A percentile compares a stretch with the other conserved stretches of the same genome.
These are phyloP conservation scores for Megalonaias nervosa DNA, from an alignment of 1,140 invertebrate genomes.

Conservation along the genomic window DNA sequence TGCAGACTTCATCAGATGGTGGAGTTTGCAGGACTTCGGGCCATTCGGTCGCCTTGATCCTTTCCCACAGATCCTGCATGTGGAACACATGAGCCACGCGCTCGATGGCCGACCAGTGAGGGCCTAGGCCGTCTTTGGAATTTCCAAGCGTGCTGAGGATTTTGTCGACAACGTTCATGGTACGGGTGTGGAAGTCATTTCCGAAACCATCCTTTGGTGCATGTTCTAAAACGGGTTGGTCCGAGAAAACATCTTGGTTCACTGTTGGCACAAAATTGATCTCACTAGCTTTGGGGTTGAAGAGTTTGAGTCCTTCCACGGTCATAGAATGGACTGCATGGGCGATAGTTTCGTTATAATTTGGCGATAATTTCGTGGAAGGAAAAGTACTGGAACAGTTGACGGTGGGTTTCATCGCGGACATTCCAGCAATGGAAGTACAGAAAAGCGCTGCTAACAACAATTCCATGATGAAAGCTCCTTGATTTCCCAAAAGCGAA, in stretches of 20 bases:
- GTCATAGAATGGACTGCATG: constrained; percentile 63
- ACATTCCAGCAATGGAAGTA: not conserved
- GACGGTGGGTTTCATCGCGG: not conserved
- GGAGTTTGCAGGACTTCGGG: constrained; percentile 33
- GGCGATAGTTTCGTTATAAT: constrained; percentile 60
- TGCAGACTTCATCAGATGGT: constrained; percentile 27
- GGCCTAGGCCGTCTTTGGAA: constrained; percentile 53
- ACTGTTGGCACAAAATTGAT: constrained; percentile 57
- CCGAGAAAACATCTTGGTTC: constrained; percentile 49
- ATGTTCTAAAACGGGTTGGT: constrained; percentile 43
- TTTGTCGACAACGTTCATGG: constrained; percentile 59
- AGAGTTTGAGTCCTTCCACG: constrained; percentile 51
- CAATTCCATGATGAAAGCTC: no score
- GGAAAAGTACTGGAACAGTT: constrained; percentile 35
- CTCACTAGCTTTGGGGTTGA: constrained; percentile 43
- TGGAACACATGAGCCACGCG: constrained; percentile 58
- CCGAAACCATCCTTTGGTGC: constrained; percentile 45
- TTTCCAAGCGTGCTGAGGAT: constrained; percentile 52
- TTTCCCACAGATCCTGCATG: constrained; percentile 61
- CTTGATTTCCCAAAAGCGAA: no score
- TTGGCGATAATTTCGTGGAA: constrained; percentile 37
- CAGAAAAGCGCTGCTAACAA: no score
- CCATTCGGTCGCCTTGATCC: constrained; percentile 23
- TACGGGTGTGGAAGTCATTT: constrained; percentile 41
- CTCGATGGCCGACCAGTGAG: constrained; percentile 59